Conservation (phyloP, 2,888 invertebrate species). For the Electrophaes corylata region DNA sequence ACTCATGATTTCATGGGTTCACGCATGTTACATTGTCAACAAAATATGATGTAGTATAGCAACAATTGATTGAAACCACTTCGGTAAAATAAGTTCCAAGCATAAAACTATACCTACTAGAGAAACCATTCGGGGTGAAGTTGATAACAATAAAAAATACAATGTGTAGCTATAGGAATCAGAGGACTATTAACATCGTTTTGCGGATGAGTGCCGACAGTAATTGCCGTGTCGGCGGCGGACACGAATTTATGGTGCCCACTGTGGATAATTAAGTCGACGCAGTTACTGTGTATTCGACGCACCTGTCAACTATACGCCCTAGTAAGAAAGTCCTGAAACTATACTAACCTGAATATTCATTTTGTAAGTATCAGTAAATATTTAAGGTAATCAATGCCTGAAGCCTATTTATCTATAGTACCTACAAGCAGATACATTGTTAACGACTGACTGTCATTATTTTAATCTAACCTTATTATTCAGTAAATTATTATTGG, state of each 20-base stretch:
- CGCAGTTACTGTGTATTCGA: slow-evolving; percentile 53
- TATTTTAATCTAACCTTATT: background rate
- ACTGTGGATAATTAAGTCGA: slow-evolving; percentile 74
- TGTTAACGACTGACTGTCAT: background rate
- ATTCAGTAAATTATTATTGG: slow-evolving; percentile 21
- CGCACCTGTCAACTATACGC: slow-evolving; percentile 56
- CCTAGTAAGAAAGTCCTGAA: slow-evolving; percentile 23
- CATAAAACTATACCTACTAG: background rate
- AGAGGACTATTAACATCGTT: slow-evolving; percentile 80
- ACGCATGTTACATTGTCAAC: no score
- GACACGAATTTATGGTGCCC: slow-evolving; percentile 76
- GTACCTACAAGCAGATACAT: no score
- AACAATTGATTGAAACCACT: background rate
- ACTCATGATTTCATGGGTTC: no score
- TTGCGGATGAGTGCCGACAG: slow-evolving; percentile 82
- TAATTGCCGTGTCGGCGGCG: slow-evolving; percentile 80
- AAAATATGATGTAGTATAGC: background rate
- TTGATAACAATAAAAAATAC: slow-evolving; percentile 60
- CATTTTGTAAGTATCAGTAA: no score
- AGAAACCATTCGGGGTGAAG: slow-evolving; percentile 43
- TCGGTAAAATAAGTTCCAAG: background rate
- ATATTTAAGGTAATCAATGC: no score
- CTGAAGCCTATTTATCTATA: no score
- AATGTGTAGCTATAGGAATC: slow-evolving; percentile 70
- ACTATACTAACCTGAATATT: background rate